Evolutionary conservation across 2,797 vertebrate genomes (phyloP).

Genomic region (Hydrophis major): DNA sequence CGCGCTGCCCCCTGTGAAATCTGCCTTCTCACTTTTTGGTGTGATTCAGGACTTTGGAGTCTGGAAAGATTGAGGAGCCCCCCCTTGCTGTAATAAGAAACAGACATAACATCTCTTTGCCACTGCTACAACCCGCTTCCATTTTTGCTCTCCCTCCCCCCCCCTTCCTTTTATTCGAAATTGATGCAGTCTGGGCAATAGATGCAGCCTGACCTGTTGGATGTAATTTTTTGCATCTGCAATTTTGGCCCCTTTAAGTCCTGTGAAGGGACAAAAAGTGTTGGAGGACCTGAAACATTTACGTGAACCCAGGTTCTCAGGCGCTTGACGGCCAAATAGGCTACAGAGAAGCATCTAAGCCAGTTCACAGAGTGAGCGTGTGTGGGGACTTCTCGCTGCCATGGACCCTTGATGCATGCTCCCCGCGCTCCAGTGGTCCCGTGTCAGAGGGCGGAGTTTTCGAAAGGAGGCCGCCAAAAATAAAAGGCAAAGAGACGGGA

Average conservation of each 20-base stretch:
- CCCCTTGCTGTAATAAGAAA: conserved; percentile 96
- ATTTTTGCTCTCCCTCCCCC: conserved; percentile 56
- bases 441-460: conserved; percentile 84
- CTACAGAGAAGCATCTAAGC: conserved; percentile 82
- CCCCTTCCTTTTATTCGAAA: conserved; percentile 67
- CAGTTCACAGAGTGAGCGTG: conserved; percentile 82
- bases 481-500: conserved; percentile 85
- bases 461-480: conserved; percentile 84
- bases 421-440: conserved; percentile 84
- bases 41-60: conserved; percentile 83
- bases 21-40: conserved; percentile 81
- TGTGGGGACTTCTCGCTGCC: conserved; percentile 84
- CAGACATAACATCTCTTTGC: conserved; percentile 82
- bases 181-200: conserved; percentile 80
- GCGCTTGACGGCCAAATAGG: conserved; percentile 80
- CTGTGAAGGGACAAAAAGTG: conserved; percentile 72
- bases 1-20: conserved; percentile 83
- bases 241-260: conserved; percentile 76
- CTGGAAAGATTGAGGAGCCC: conserved; percentile 80
- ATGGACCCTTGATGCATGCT: conserved; percentile 86
- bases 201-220: conserved; percentile 80
- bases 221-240: conserved; percentile 73
- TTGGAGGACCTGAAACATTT: conserved; percentile 83
- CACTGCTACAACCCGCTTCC: conserved; percentile 58
- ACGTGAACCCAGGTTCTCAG: conserved; percentile 80